Base-by-base conservation (phyloP, 2,113 vertebrate species). In the Calidris pygmaea region DNA sequence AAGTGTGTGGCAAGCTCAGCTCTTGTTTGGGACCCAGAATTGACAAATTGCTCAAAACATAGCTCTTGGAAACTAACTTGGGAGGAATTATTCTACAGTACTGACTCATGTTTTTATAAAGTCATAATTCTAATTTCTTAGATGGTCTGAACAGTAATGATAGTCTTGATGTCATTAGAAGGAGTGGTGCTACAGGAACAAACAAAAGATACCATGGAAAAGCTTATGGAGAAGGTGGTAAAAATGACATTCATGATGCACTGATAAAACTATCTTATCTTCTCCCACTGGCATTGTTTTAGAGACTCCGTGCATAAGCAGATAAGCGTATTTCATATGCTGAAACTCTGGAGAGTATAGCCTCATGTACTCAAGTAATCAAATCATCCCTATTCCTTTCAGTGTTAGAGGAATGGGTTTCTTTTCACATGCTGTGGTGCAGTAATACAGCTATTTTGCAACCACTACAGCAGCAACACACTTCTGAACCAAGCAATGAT, bases 1-100 rank as follows among this genome's bases (percentile, higher is more conserved):
- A 72, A 72, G 29, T 2, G 3, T 0, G 0, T 2, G 3, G 12
- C 12, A 82, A 75, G 10, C 13, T 72, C 22, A 15, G 4, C 12
- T 74, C 37, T 24, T 26, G 6, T 14, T 59, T 39, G 23, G n/a
- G 34, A 50, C 29, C 9, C 3, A 7, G 45, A 70, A 62, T 6
- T 35, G 5, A 9, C 5, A 73, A 16, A 4, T 23, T 59, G 43
- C n/a, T 92, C 15, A 41, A 62, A 77, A 60, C 14, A 39, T 2
- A 65, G 9, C 15, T 71, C 32, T 34, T 32, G 10, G 14, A 81
- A 75, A 79, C 7, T 29, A 26, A 37, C 11, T 22, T 29, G 12
- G 18, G n/a, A 87, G 12, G 16, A 56, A 15, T 47, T 63, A 58
- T 56, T 63, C 41, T 66, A 21, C 32, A 41, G 16, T 3, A 60